Evolutionary conservation across 2,888 invertebrate genomes (phyloP).

Genomic region (Palloptera scutellata): DNA sequence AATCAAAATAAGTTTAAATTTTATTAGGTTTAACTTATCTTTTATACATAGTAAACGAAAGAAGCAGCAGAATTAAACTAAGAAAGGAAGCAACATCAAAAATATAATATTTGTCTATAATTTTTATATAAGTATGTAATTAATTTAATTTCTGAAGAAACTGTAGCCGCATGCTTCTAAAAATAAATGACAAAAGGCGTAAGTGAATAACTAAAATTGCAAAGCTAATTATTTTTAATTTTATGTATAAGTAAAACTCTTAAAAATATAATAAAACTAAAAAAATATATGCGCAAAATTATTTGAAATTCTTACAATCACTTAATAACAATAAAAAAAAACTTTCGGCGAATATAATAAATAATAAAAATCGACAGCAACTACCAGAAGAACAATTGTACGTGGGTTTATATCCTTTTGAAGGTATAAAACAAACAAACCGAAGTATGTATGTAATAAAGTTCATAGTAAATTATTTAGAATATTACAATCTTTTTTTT

Average conservation of each 20-base stretch:
- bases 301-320: no score
- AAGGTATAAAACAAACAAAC: neutral
- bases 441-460: neutral
- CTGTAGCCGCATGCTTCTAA: neutral
- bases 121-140: conserved; percentile 1
- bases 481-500: no score
- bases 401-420: neutral
- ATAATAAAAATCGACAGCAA: no score
- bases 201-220: neutral
- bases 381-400: conserved; percentile 6
- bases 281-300: neutral
- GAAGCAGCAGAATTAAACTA: conserved; percentile 3
- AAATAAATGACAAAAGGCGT: neutral
- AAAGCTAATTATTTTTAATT: neutral
- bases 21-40: conserved; percentile 10
- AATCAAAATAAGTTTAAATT: conserved; percentile 5
- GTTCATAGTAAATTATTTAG: neutral
- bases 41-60: neutral
- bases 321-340: conserved; percentile 11
- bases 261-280: no score
- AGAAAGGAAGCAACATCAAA: neutral
- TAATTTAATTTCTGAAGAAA: conserved; percentile 5
- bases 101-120: neutral
- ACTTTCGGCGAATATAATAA: no score
- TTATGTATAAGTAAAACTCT: conserved; percentile 2